These are phyloP conservation scores for Rosalia funebris DNA, from an alignment of 2,888 invertebrate species.

Conservation along the genomic window DNA sequence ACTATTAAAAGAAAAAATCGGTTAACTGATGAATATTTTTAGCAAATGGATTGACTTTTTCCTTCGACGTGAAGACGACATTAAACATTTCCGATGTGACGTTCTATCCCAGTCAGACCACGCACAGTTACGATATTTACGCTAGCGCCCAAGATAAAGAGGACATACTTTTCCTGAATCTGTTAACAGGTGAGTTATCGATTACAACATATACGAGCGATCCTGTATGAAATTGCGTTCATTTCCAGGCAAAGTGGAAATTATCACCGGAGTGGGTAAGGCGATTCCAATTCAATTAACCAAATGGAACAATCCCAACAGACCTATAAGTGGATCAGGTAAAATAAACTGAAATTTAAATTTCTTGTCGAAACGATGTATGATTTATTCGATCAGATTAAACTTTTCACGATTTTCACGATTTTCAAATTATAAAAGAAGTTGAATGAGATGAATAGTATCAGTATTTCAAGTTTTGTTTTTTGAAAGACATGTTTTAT, in stretches of 20 bases:
- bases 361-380: no score
- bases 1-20: no score
- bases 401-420: no score
- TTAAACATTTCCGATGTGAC: conserved; percentile 77
- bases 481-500: no score
- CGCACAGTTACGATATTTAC: conserved; percentile 79
- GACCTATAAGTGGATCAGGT: conserved; percentile 74
- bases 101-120: conserved; percentile 77
- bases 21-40: no score
- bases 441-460: no score
- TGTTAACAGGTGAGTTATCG: conserved; percentile 74
- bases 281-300: conserved; percentile 68
- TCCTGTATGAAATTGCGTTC: no score
- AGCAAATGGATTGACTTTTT: conserved; percentile 74
- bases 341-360: no score
- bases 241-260: conserved; percentile 75
- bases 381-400: no score
- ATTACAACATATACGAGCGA: no score
- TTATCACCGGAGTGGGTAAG: conserved; percentile 77
- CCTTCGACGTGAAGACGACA: conserved; percentile 80
- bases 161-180: conserved; percentile 76
- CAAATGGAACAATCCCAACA: conserved; percentile 73
- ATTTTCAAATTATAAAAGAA: no score
- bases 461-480: no score
- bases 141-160: conserved; percentile 78